Conservation (phyloP, 2,797 vertebrate genomes). For the Carduelis carduelis region DNA sequence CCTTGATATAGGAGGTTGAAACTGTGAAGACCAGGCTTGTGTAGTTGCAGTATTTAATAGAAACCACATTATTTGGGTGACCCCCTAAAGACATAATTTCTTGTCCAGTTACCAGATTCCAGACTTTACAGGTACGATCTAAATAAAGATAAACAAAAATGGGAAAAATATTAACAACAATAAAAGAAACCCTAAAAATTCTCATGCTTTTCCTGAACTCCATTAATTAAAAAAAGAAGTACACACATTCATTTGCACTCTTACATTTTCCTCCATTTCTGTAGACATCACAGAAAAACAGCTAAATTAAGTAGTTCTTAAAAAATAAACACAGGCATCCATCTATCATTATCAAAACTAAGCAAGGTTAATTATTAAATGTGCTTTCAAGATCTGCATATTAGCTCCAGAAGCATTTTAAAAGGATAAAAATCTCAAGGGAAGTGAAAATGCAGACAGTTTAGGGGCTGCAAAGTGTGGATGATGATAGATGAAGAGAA, state of each 20-base stretch:
- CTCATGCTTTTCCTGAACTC: neutral
- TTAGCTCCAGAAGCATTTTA: neutral
- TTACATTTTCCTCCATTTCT: neutral
- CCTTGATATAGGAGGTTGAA: conserved; percentile 93
- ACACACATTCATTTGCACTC: accelerated
- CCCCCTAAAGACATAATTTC: conserved; percentile 97
- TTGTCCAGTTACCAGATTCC: conserved; percentile 98
- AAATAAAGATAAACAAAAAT: conserved; percentile 10
- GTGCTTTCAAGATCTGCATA: neutral
- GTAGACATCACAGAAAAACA: neutral
- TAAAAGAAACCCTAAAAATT: neutral
- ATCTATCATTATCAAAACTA: neutral
- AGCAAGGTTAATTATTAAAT: neutral
- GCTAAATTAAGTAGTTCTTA: neutral
- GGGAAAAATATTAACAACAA: neutral
- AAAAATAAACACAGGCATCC: neutral
- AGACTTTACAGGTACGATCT: conserved; percentile 98
- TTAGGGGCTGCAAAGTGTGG: neutral
- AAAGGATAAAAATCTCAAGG: neutral
- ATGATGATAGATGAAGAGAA: neutral
- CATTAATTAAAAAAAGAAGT: neutral
- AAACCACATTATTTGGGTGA: conserved; percentile 93
- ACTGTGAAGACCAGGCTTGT: conserved; percentile 94
- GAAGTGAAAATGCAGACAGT: neutral
- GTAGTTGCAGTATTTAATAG: conserved; percentile 88